A percentile compares a stretch with the other conserved stretches of the same genome.
Evolutionary conservation across 2,888 invertebrate genomes (phyloP).

Genomic region (Tiliacea aurago): DNA sequence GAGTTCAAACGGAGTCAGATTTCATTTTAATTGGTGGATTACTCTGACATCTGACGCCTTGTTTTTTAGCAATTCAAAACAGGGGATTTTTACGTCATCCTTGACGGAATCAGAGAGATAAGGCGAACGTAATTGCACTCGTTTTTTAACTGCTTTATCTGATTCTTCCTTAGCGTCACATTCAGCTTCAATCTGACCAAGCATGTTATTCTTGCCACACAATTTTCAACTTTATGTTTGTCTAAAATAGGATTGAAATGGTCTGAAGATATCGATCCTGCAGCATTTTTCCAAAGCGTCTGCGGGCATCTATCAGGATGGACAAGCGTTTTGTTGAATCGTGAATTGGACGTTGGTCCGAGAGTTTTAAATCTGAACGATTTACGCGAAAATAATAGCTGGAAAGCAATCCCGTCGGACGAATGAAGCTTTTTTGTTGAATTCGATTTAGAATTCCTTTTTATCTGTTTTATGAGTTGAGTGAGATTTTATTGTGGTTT

Average conservation of each 20-base stretch:
- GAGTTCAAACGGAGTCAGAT: slow-evolving; percentile 71
- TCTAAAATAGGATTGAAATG: slow-evolving; percentile 60
- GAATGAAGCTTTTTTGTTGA: slow-evolving; percentile 71
- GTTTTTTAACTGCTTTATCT: slow-evolving; percentile 89
- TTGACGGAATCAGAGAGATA: slow-evolving; percentile 80
- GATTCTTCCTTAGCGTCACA: slow-evolving; percentile 81
- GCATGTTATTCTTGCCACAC: slow-evolving; percentile 53
- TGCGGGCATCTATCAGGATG: slow-evolving; percentile 86
- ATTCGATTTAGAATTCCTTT: slow-evolving; percentile 62
- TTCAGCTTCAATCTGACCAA: slow-evolving; percentile 75
- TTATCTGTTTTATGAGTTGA: slow-evolving; percentile 51
- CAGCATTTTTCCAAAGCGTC: slow-evolving; percentile 71
- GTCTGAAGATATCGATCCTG: slow-evolving; percentile 30
- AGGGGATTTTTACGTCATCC: slow-evolving; percentile 73
- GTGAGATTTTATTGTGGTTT: slow-evolving; percentile 37
- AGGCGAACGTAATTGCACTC: slow-evolving; percentile 86
- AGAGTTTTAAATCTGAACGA: slow-evolving; percentile 86
- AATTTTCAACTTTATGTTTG: slow-evolving; percentile 63
- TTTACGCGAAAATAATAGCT: slow-evolving; percentile 87
- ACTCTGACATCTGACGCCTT: slow-evolving; percentile 79
- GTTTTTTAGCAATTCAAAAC: slow-evolving; percentile 80
- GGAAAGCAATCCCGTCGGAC: slow-evolving; percentile 76
- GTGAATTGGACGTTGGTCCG: slow-evolving; percentile 84
- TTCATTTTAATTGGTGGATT: slow-evolving; percentile 87
- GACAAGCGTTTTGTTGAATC: slow-evolving; percentile 89